Evolutionary conservation across 2,888 invertebrate genomes (phyloP), one percentile per base, ranked within the genome.

Genomic region (Trichogramma evanescens): DNA sequence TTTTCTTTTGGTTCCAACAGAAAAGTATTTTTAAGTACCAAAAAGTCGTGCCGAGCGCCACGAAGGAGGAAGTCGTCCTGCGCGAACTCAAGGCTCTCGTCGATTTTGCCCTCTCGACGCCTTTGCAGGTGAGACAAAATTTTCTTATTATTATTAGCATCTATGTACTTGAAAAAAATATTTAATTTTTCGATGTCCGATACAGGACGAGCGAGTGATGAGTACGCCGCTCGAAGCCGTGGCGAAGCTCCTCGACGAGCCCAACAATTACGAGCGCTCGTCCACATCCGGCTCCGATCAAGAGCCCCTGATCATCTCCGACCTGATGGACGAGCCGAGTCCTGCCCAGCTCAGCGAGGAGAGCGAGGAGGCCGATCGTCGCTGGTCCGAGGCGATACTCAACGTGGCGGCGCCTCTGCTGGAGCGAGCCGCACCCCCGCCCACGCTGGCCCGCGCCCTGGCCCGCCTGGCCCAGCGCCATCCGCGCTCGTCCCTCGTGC

Each of bases 41-140:
- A 69, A 85, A 86, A 71, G 81, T 88, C 65, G 80, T 90, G 67
- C 84, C 85, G 56, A 83, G 83, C 70, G 84, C 84, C 59, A 82
- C 84, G 54, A 81, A 87, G 68, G 86, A 86, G 65, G 89, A 90
- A 73, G 84, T 89, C 44, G 83, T 90, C 50, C 77, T 89, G 58
- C 88, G 88, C 72, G 89, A 91, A 78, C 80, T 91, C 65, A 89
- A 89, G 82, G 87, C 89, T 66, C 84, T 91, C 84, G 87, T 90
- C 54, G 89, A 89, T 70, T 86, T 88, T 68, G 87, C 87, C 1
- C 82, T 88, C 74, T 84, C 84, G 63, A 89, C 88, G 4, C 89
- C 89, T 0, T 81, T 91, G 51, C 89, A 91, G 77, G 90, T 64
- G 53, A 10, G 41, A n/a, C 26, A 13, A 5, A 39, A 13, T 26